Evolutionary conservation across 1,140 invertebrate genomes (phyloP).

Genomic region (Diabrotica undecimpunctata): DNA sequence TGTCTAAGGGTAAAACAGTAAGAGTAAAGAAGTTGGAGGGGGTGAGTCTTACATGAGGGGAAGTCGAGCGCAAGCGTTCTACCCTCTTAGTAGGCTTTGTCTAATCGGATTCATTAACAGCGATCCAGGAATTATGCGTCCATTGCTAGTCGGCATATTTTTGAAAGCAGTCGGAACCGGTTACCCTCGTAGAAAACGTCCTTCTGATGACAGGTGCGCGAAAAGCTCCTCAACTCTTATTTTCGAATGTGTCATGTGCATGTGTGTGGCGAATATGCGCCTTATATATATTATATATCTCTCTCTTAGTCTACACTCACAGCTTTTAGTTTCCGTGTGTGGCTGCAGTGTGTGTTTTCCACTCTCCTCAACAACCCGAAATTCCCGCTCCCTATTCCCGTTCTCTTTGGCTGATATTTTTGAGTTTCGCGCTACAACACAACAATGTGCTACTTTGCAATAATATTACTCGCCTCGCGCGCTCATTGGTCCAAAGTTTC

Average conservation of each 20-base stretch:
- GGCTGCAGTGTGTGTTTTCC: neutral
- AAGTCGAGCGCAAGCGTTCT: constrained; percentile 49
- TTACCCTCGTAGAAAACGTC: constrained; percentile 39
- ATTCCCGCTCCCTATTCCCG: neutral
- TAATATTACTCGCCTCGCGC: constrained; percentile 27
- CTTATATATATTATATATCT: constrained; percentile 13
- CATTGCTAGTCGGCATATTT: constrained; percentile 52
- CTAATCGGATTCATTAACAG: constrained; percentile 57
- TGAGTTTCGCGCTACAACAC: constrained; percentile 30
- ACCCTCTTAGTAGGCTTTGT: constrained; percentile 49
- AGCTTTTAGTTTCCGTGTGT: constrained; percentile 27
- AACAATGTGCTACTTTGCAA: constrained; percentile 29
- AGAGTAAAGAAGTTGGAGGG: constrained; percentile 43
- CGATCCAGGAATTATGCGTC: constrained; percentile 54
- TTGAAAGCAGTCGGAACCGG: constrained; percentile 47
- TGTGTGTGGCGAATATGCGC: constrained; percentile 36
- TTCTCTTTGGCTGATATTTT: constrained; percentile 19
- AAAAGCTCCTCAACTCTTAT: constrained; percentile 17
- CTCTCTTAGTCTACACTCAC: constrained; percentile 11
- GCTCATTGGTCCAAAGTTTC: constrained; percentile 21
- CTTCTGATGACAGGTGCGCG: constrained; percentile 40
- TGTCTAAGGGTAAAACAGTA: constrained; percentile 50
- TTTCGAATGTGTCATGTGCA: constrained; percentile 28
- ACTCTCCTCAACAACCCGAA: neutral
- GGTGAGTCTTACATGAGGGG: constrained; percentile 41